Conservation (phyloP, 2,888 invertebrate genomes). For the Trypoxylon attenuatum region DNA sequence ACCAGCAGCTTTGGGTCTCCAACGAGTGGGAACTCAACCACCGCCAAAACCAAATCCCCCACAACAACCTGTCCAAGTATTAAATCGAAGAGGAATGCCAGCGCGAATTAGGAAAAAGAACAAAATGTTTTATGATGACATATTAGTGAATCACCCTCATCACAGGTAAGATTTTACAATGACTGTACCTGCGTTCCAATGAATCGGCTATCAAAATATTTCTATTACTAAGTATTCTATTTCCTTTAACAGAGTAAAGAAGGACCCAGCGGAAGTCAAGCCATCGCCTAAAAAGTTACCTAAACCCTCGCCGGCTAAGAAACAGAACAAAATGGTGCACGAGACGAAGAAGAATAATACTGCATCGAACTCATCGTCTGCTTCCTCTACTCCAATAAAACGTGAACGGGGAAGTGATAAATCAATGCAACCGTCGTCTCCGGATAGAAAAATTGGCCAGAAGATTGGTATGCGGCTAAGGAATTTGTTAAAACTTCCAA, state of each 20-base stretch:
- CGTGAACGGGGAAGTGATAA: constrained; percentile 67
- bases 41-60: constrained; percentile 83
- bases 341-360: constrained; percentile 57
- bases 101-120: constrained; percentile 93
- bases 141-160: constrained; percentile 87
- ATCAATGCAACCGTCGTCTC: constrained; percentile 74
- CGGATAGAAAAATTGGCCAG: constrained; percentile 91
- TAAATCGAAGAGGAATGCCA: constrained; percentile 93
- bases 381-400: constrained; percentile 69
- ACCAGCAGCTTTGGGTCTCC: constrained; percentile 87
- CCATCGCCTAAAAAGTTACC: constrained; percentile 82
- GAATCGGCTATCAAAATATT: neutral
- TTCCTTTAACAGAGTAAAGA: constrained; percentile 72
- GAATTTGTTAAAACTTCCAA: constrained; percentile 96
- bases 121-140: constrained; percentile 91
- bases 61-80: constrained; percentile 84
- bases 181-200: neutral
- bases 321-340: constrained; percentile 55
- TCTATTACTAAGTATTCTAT: too few relatives aligned
- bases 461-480: constrained; percentile 90
- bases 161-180: constrained; percentile 75
- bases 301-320: constrained; percentile 77
- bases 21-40: constrained; percentile 86
- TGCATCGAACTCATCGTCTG: constrained; percentile 45
- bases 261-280: constrained; percentile 69